Conservation (phyloP, 2,113 vertebrate genomes). For the Eclectus roratus region DNA sequence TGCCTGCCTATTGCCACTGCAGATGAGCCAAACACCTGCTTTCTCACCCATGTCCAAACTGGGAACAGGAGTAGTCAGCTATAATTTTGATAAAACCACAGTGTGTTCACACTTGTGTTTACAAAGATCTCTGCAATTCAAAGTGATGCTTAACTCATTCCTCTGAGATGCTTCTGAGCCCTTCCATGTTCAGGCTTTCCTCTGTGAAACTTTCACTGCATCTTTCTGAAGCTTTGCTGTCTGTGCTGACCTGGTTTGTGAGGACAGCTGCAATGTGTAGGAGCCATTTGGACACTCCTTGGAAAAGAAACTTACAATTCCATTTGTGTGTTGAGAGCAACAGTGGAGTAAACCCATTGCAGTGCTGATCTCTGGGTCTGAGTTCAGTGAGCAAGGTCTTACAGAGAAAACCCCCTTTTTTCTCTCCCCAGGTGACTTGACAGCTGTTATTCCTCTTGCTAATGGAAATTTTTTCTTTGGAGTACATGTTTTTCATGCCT, state of each 20-base stretch:
- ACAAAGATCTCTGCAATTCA: background rate
- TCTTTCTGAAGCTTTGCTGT: background rate
- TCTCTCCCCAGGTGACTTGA: background rate
- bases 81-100: background rate
- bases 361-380: background rate
- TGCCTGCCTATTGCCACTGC: background rate
- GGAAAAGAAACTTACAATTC: background rate
- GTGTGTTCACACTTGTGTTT: background rate
- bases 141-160: background rate
- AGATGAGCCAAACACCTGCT: background rate
- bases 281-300: background rate
- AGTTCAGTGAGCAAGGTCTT: background rate
- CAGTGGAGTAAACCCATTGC: background rate
- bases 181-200: background rate
- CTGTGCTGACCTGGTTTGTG: background rate
- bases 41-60: background rate
- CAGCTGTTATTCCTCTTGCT: background rate
- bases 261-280: background rate
- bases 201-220: fast-evolving
- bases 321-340: background rate
- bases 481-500: background rate
- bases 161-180: background rate
- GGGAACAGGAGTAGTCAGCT: background rate
- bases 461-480: background rate
- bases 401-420: background rate